Evolutionary conservation across 2,888 invertebrate species (phyloP).

Genomic region (Xylota segnis): DNA sequence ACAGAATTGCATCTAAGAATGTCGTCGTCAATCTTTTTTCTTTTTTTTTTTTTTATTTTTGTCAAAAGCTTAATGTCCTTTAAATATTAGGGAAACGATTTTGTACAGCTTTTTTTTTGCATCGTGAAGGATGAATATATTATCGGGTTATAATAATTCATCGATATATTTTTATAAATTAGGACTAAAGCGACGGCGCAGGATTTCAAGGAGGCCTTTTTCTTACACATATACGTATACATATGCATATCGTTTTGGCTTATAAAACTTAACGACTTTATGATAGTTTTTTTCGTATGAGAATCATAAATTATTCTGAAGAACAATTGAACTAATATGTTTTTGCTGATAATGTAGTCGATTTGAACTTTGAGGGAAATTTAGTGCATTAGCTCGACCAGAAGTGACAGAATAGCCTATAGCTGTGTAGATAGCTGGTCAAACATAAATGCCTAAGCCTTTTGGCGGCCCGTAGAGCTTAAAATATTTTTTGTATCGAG

Average conservation of each 20-base stretch:
- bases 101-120: conserved; percentile 31
- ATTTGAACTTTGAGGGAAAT: too few species aligned
- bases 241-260: too few species aligned
- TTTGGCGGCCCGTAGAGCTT: too few species aligned
- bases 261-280: background rate
- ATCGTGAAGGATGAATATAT: conserved; percentile 59
- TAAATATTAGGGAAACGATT: conserved; percentile 56
- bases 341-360: too few species aligned
- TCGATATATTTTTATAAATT: conserved; percentile 43
- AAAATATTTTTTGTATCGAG: too few species aligned
- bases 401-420: too few species aligned
- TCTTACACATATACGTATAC: background rate
- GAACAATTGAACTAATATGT: too few species aligned
- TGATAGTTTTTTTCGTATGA: too few species aligned
- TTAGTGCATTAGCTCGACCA: too few species aligned
- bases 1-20: conserved; percentile 56
- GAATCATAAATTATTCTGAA: too few species aligned
- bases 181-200: conserved; percentile 37
- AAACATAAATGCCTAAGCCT: too few species aligned
- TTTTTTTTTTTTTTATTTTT: conserved; percentile 21
- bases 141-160: conserved; percentile 60
- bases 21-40: conserved; percentile 52
- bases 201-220: background rate
- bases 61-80: conserved; percentile 48
- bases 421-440: too few species aligned